Percentiles rank a stretch among this genome's conserved stretches.
Conservation (phyloP, 2,888 invertebrate genomes). For the Meiosimyza decipiens region DNA sequence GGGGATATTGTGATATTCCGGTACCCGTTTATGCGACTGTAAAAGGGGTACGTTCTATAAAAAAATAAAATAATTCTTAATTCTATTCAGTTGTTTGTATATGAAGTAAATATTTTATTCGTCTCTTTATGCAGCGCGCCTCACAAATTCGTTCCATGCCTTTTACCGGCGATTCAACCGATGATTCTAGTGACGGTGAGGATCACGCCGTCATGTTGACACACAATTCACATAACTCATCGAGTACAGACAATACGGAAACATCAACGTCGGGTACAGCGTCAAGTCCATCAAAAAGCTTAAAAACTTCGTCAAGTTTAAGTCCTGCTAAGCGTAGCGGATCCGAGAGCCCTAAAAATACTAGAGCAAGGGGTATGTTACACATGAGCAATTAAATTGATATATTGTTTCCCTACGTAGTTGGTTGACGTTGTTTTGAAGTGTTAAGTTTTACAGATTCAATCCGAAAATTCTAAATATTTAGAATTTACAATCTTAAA, state of each 20-base stretch:
- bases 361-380: constrained; percentile 78
- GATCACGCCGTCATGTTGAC: constrained; percentile 69
- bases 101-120: constrained; percentile 9
- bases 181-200: constrained; percentile 95
- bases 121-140: constrained; percentile 74
- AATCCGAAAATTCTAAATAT: too few species aligned
- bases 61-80: neutral
- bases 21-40: constrained; percentile 97
- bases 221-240: constrained; percentile 67
- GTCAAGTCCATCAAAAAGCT: constrained; percentile 86
- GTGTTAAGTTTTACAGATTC: too few species aligned
- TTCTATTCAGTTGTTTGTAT: neutral
- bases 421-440: constrained; percentile 39
- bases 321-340: constrained; percentile 88
- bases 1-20: constrained; percentile 89
- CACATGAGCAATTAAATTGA: neutral
- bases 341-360: constrained; percentile 81
- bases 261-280: constrained; percentile 74
- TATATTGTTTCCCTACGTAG: constrained; percentile 43
- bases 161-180: constrained; percentile 94
- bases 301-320: constrained; percentile 85
- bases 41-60: constrained; percentile 76
- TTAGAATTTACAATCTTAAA: too few species aligned
- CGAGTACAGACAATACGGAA: constrained; percentile 71
- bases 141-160: constrained; percentile 97